Base-by-base conservation (phyloP, 2,113 vertebrate genomes). In the Nesoenas mayeri region DNA sequence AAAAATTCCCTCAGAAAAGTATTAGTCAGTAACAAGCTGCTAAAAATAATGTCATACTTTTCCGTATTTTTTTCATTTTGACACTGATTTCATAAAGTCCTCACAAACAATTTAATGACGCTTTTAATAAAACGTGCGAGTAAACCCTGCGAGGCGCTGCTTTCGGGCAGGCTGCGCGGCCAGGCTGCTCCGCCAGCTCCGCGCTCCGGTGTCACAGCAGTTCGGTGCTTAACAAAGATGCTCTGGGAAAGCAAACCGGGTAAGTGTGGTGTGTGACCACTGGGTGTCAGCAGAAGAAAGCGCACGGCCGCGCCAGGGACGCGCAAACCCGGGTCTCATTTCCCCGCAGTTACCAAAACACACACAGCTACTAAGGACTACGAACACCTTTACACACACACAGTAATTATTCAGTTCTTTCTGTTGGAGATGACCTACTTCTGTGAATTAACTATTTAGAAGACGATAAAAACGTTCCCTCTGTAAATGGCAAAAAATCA, bases 211-310 rank as follows among this genome's bases (percentile, higher is more conserved):
- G 58, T 5, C 19, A 10, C 24, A 10, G 26, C 29, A 22, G 11
- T 12, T 3, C 60, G 44, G 0, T 69, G 42, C 84, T 22, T 34
- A 85, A 80, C 26, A 14, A 58, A 57, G 31, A 38, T 51, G 32
- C 38, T 9, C 13, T 3, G 10, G 12, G 28, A 47, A 34, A 53
- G 66, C 25, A 91, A 42, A 53, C 20, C 36, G 7, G 5, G 7
- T 28, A 24, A 31, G 65, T 40, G 79, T 58, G 62, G 44, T n/a
- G 50, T 14, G 62, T 61, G 21, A 42, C 98, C 98, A 95, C 98
- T 97, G 98, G 98, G 97, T 98, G 98, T 97, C 98, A 98, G 95
- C 89, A 96, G 85, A 98, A 96, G 93, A 97, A 92, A 98, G 97
- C 83, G 94, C 91, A 97, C 94, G 16, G 78, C 26, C 80, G 15